A percentile compares a stretch with the other conserved stretches of the same genome.
phyloP scores from a whole-genome alignment of 1,140 invertebrate species.

The Zaprionus africanus region DNA sequence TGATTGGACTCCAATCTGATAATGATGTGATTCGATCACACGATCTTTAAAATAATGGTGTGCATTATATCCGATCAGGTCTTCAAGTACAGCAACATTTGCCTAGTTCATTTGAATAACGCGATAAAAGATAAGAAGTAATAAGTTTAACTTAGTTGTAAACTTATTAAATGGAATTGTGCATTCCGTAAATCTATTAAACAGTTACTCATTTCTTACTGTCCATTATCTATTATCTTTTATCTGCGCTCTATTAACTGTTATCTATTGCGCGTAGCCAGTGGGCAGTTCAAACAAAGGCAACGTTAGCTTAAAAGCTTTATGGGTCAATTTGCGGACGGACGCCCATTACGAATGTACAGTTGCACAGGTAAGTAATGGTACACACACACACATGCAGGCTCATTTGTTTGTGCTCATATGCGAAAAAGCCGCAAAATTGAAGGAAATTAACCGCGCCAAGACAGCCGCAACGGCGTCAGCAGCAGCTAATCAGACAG shows the following conservation, averaged over 20 bases:
- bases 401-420: slow-evolving; percentile 31
- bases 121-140: too few species aligned
- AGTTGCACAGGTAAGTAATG: slow-evolving; percentile 32
- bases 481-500: slow-evolving; percentile 48
- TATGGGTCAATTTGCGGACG: slow-evolving; percentile 77
- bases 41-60: background rate
- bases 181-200: too few species aligned
- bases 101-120: too few species aligned
- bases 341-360: slow-evolving; percentile 50
- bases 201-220: background rate
- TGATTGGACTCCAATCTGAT: slow-evolving; percentile 20
- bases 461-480: slow-evolving; percentile 22
- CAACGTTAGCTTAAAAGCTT: slow-evolving; percentile 47
- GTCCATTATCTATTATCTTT: slow-evolving; percentile 1
- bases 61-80: background rate
- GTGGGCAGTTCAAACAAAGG: slow-evolving; percentile 29
- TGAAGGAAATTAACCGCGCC: slow-evolving; percentile 56
- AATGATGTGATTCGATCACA: slow-evolving; percentile 4
- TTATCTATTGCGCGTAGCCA: slow-evolving; percentile 12
- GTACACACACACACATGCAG: slow-evolving; percentile 7
- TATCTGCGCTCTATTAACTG: background rate
- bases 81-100: too few species aligned
- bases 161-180: too few species aligned
- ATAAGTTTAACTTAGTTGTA: too few species aligned
- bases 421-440: slow-evolving; percentile 63